These are phyloP conservation scores for Koerneria pararmatus DNA, from an alignment of 2,888 invertebrate species.

Conservation along the genomic window DNA sequence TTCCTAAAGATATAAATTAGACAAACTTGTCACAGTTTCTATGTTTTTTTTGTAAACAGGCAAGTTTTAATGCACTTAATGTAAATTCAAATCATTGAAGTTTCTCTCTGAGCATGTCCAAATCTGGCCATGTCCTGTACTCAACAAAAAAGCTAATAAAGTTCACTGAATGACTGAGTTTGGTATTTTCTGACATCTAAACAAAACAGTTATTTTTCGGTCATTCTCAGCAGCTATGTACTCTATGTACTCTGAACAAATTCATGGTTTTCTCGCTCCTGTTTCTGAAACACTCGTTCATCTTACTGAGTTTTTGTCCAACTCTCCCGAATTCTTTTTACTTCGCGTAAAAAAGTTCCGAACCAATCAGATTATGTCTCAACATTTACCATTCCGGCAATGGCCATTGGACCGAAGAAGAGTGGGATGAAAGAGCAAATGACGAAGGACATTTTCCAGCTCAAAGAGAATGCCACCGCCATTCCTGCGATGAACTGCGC, in stretches of 20 bases:
- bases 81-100: too few relatives aligned
- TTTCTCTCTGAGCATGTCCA: too few relatives aligned
- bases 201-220: too few relatives aligned
- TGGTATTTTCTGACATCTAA: too few relatives aligned
- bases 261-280: not conserved
- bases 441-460: conserved; percentile 50
- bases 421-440: conserved; percentile 58
- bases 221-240: not conserved
- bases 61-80: too few relatives aligned
- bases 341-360: not conserved
- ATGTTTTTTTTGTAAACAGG: too few relatives aligned
- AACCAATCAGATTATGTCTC: not conserved
- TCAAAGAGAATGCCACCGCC: conserved; percentile 40
- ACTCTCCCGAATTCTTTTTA: not conserved
- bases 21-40: too few relatives aligned
- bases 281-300: not conserved
- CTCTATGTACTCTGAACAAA: not conserved
- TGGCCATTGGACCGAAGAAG: conserved; percentile 54
- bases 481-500: conserved; percentile 44
- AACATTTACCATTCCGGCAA: conserved; percentile 58
- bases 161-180: too few relatives aligned
- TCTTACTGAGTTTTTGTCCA: not conserved
- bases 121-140: too few relatives aligned
- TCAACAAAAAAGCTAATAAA: too few relatives aligned
- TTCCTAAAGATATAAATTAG: too few relatives aligned